These are phyloP conservation scores for Macropodus opercularis DNA, from an alignment of 2,797 vertebrate genomes.

Conservation along the genomic window DNA sequence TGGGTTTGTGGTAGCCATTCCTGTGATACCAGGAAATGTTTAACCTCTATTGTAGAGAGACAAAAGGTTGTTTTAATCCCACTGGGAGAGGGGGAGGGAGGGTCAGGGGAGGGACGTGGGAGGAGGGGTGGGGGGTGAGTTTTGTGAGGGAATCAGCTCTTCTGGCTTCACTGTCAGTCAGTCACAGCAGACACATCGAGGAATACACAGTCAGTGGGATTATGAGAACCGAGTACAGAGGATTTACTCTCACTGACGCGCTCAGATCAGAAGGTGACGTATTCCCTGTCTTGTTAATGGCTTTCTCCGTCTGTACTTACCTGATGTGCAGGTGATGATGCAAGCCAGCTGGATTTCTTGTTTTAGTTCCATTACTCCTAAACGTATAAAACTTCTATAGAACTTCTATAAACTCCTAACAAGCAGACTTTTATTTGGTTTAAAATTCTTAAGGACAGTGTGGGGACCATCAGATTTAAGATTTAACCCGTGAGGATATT, in stretches of 20 bases:
- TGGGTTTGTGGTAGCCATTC: constrained; percentile 76
- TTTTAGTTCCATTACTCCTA: background rate
- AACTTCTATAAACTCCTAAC: too few species aligned
- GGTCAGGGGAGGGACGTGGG: constrained; percentile 47
- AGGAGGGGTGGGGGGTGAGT: constrained; percentile 39
- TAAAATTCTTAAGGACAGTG: too few species aligned
- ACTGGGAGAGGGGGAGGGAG: constrained; percentile 78
- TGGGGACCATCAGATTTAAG: too few species aligned
- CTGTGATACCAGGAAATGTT: constrained; percentile 88
- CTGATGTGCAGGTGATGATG: constrained; percentile 7
- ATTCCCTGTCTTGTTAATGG: constrained; percentile 4
- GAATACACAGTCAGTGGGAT: constrained; percentile 76
- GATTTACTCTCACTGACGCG: constrained; percentile 31
- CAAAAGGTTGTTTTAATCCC: constrained; percentile 90
- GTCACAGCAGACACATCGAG: constrained; percentile 70
- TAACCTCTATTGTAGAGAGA: constrained; percentile 90
- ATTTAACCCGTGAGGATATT: too few species aligned
- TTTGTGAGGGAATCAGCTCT: constrained; percentile 59
- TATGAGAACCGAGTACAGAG: constrained; percentile 48
- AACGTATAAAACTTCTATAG: constrained; percentile 2
- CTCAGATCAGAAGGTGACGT: constrained; percentile 59
- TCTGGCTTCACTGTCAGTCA: constrained; percentile 66
- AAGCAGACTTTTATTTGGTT: too few species aligned
- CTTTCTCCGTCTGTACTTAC: too few species aligned
- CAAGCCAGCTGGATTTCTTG: background rate